Evolutionary conservation across 2,113 vertebrate genomes (phyloP).

Genomic region (Daphoenositta chrysoptera): DNA sequence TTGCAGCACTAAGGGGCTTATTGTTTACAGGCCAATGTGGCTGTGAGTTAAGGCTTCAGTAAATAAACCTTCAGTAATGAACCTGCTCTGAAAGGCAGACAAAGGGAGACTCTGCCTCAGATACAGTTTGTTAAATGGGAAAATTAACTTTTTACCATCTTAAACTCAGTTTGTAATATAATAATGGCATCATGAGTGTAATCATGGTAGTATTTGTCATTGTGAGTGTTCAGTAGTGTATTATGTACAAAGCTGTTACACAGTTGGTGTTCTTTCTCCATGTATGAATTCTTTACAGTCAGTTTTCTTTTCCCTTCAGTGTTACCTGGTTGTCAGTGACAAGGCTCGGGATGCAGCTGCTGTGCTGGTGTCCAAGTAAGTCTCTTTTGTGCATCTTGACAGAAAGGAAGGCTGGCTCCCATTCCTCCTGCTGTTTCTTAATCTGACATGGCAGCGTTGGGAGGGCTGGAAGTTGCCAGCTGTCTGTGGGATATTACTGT

Average conservation of each 20-base stretch:
- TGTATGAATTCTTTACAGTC: background rate
- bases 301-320: conserved; percentile 68
- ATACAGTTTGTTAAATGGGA: background rate
- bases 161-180: background rate
- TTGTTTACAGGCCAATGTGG: background rate
- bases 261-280: background rate
- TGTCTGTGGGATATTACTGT: background rate
- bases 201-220: background rate
- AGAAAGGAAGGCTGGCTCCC: background rate
- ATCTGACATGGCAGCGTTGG: background rate
- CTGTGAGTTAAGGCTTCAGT: background rate
- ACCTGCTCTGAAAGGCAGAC: background rate
- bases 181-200: background rate
- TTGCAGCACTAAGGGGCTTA: background rate
- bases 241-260: background rate
- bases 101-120: background rate
- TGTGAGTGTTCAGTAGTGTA: background rate
- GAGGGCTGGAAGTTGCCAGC: background rate
- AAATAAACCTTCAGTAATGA: background rate
- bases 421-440: background rate
- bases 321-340: conserved; percentile 87
- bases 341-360: conserved; percentile 88
- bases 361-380: conserved; percentile 95
- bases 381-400: background rate
- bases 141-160: background rate